These are phyloP conservation scores for Agapetus fuscipes DNA, from an alignment of 2,888 invertebrate species.

Conservation along the genomic window DNA sequence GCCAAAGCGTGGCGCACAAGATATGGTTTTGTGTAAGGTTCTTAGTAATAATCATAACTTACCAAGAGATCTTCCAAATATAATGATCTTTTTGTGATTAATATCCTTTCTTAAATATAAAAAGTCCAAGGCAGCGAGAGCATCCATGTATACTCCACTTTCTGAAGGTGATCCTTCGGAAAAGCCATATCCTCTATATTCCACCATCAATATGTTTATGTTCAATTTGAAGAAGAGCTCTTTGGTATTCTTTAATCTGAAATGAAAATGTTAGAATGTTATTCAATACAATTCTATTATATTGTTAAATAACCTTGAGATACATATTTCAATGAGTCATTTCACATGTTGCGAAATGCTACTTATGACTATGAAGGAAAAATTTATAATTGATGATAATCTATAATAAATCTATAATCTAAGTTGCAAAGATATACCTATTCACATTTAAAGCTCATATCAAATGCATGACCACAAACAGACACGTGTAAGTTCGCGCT, in stretches of 20 bases:
- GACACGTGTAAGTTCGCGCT: no score
- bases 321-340: not conserved
- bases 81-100: constrained; percentile 71
- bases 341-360: not conserved
- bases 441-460: no score
- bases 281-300: not conserved
- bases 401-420: no score
- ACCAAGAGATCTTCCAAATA: constrained; percentile 87
- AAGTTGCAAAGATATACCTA: no score
- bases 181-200: constrained; percentile 90
- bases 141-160: constrained; percentile 78
- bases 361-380: no score
- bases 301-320: not conserved
- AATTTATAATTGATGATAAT: no score
- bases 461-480: no score
- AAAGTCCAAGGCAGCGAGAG: constrained; percentile 79
- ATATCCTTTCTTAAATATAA: constrained; percentile 72
- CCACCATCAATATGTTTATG: constrained; percentile 85
- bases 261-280: constrained; percentile 20
- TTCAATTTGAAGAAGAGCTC: constrained; percentile 73
- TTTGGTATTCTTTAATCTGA: constrained; percentile 75
- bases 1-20: no score
- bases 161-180: constrained; percentile 86
- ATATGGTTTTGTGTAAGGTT: no score
- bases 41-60: no score